phyloP scores from a whole-genome alignment of 1,140 invertebrate genomes.

The Drosophila yakuba region DNA sequence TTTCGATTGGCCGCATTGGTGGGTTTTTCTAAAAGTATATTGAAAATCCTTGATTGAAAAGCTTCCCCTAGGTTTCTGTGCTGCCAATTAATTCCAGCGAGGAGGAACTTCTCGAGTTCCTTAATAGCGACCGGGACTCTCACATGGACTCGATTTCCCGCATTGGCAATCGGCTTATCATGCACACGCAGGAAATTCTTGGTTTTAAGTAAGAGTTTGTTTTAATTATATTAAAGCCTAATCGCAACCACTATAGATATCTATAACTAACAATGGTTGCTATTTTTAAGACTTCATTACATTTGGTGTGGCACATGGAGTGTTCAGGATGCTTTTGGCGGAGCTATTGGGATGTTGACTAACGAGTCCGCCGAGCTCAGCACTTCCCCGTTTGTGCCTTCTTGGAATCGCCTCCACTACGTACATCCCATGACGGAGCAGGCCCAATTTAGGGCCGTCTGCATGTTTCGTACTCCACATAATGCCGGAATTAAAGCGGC shows the following conservation, averaged over 20 bases:
- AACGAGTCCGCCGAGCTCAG: constrained; percentile 58
- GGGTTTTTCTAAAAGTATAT: neutral
- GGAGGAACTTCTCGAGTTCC: constrained; percentile 34
- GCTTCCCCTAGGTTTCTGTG: constrained; percentile 38
- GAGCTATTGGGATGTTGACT: constrained; percentile 60
- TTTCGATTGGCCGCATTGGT: constrained; percentile 71
- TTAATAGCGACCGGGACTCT: constrained; percentile 39
- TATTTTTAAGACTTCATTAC: constrained; percentile 27
- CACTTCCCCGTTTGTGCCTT: constrained; percentile 53
- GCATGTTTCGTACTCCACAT: constrained; percentile 78
- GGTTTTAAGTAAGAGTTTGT: constrained; percentile 52
- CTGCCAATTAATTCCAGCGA: constrained; percentile 42
- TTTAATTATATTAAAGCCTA: too few relatives aligned
- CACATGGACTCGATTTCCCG: constrained; percentile 65
- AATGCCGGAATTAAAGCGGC: constrained; percentile 65
- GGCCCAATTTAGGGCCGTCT: constrained; percentile 69
- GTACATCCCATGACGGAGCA: constrained; percentile 49
- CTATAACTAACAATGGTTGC: too few relatives aligned
- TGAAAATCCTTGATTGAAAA: neutral
- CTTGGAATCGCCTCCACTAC: constrained; percentile 49
- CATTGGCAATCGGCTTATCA: constrained; percentile 51
- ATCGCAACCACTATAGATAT: too few relatives aligned
- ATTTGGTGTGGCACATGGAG: constrained; percentile 64
- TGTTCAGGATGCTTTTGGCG: constrained; percentile 60
- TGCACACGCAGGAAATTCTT: constrained; percentile 57